Base-by-base conservation (phyloP, 2,888 invertebrate species). In the Drosophila emarginata region DNA sequence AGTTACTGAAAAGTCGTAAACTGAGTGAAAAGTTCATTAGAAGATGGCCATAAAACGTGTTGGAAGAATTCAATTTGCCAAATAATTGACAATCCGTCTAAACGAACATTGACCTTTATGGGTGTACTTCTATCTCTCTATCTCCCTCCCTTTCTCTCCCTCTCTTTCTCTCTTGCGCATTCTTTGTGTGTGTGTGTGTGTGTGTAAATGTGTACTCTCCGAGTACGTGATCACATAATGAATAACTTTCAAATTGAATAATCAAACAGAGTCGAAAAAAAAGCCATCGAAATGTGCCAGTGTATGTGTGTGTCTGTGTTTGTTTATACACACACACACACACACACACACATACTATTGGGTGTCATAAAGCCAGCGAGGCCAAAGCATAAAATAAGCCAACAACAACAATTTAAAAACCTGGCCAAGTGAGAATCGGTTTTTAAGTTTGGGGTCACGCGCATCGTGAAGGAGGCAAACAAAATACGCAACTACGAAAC, bases 211-310 rank as follows among this genome's bases (percentile, higher is more conserved):
- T 36, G 32, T 39, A 64, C 61, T 26, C 15, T 28, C 50, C 67
- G 72, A 79, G 88, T 85, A 85, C 84, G 84, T 85, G 84, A 85
- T 87, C 84, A 86, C 79, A 79, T 87, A 89, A 85, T 87, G 84
- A 87, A 88, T 87, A 88, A 88, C 89, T 87, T 87, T 85, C 84
- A 87, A 89, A 85, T 85, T 85, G 84, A 85, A 85, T 87, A 87
- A 89, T 87, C 89, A 87, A 84, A 84, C 82, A 88, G 64, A 69
- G 57, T 63, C 69, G 45, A 53, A 57, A 23, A 40, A 45, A 61
- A 32, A 28, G 40, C n/a, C 60, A 51, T 71, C 74, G 59, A 72
- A 63, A 70, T 57, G 21, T 73, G 52, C 11, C 61, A 36, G 11
- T 63, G 37, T 28, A 18, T 32, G 28, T 53, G 60, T 11, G 32